Percentiles rank a stretch among this genome's conserved stretches.
Evolutionary conservation across 2,797 vertebrate genomes (phyloP).

Genomic region (Geotrypetes seraphini): DNA sequence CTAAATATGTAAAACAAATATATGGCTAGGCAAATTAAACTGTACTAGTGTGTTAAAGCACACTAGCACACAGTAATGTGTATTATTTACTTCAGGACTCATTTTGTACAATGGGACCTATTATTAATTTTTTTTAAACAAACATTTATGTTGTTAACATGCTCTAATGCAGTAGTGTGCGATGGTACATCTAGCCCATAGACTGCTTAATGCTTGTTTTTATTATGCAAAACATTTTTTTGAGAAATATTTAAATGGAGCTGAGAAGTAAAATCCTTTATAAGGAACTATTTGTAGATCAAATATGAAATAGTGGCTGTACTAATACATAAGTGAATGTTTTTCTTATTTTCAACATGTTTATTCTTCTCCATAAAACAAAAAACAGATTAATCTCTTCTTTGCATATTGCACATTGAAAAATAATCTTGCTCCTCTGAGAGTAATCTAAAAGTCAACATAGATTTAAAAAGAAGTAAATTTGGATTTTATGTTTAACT

Average conservation of each 20-base stretch:
- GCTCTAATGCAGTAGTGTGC: too few relatives aligned
- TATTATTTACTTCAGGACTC: too few relatives aligned
- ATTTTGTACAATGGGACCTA: too few relatives aligned
- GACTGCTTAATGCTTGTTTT: too few relatives aligned
- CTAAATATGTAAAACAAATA: too few relatives aligned
- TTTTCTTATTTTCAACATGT: not conserved
- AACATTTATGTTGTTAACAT: too few relatives aligned
- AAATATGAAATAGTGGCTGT: not conserved
- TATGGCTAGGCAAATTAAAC: too few relatives aligned
- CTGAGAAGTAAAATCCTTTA: not conserved
- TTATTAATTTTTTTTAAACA: too few relatives aligned
- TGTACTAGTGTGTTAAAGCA: too few relatives aligned
- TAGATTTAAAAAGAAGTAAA: not conserved
- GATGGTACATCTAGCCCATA: too few relatives aligned
- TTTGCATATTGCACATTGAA: not conserved
- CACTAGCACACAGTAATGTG: too few relatives aligned
- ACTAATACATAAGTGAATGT: not conserved
- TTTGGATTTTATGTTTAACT: too few relatives aligned
- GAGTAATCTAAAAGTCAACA: not conserved
- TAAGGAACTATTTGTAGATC: not conserved
- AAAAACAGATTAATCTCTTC: not conserved
- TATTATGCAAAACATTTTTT: constrained; percentile 2
- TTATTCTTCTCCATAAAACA: not conserved
- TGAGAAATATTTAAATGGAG: not conserved
- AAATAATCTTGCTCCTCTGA: not conserved